Conservation (phyloP, 2,888 invertebrate species). For the Cyrtodaria siliqua region DNA sequence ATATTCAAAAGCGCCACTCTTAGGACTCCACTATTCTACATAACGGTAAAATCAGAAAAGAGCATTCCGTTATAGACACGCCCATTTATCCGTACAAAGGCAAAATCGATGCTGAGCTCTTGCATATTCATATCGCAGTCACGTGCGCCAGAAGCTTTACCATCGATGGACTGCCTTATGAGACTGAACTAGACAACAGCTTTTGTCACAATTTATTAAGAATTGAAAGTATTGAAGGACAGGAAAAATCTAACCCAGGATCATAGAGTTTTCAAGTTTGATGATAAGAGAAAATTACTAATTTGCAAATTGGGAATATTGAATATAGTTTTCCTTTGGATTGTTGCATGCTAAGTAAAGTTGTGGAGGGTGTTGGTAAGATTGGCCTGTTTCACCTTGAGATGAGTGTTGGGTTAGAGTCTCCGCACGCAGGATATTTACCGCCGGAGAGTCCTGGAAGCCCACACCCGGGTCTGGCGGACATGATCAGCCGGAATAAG, state of each 20-base stretch:
- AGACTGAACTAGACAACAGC: conserved; percentile 30
- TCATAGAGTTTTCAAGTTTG: conserved; percentile 9
- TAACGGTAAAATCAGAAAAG: conserved; percentile 58
- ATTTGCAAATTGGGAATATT: conserved; percentile 29
- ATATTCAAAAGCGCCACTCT: background rate
- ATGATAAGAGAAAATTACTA: conserved; percentile 25
- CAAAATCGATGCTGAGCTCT: conserved; percentile 46
- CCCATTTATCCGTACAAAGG: conserved; percentile 41
- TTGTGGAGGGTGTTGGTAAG: too few relatives aligned
- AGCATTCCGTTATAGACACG: conserved; percentile 31
- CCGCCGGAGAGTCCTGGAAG: conserved; percentile 63
- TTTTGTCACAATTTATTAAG: conserved; percentile 62
- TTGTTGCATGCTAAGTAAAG: too few relatives aligned
- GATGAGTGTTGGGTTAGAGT: conserved; percentile 57
- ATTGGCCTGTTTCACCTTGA: too few relatives aligned
- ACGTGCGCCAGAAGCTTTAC: conserved; percentile 22
- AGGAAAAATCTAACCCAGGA: conserved; percentile 27
- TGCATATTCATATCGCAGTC: conserved; percentile 52
- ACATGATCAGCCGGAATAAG: conserved; percentile 83
- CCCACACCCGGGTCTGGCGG: conserved; percentile 74
- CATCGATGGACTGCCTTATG: conserved; percentile 12
- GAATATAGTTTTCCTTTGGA: too few relatives aligned
- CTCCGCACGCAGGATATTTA: conserved; percentile 50
- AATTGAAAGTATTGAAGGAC: conserved; percentile 51
- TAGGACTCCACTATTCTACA: conserved; percentile 1